Conservation (phyloP, 2,113 vertebrate species). For the Butastur rufipennis region DNA sequence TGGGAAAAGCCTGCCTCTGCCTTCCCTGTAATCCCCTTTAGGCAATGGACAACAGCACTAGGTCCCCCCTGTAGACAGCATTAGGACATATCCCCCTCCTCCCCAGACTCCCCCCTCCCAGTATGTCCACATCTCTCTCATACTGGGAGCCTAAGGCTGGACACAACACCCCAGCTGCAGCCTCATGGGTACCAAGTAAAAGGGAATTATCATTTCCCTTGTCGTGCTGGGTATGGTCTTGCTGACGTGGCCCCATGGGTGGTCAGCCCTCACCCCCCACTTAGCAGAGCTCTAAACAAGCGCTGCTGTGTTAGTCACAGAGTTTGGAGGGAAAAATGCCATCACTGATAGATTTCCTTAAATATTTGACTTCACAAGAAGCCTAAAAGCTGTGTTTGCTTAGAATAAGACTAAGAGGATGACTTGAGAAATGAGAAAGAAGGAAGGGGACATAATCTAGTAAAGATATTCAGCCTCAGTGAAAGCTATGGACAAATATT, state of each 20-base stretch:
- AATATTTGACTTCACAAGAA: not conserved
- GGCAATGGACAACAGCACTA: not conserved
- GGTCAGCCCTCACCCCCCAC: not conserved
- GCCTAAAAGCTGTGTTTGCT: not conserved
- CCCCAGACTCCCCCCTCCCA: not conserved
- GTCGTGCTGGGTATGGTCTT: accelerated
- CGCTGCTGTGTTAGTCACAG: not conserved
- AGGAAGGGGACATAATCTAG: not conserved
- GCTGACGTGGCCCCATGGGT: not conserved
- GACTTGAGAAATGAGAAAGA: not conserved
- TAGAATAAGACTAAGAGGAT: not conserved
- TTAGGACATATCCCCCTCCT: not conserved
- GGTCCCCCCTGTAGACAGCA: accelerated
- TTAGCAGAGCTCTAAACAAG: not conserved
- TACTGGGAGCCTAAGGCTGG: not conserved
- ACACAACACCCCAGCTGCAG: not conserved
- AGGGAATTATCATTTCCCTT: not conserved
- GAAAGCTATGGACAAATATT: not conserved
- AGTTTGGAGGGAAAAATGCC: not conserved
- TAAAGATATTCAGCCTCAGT: not conserved
- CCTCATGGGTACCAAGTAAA: not conserved
- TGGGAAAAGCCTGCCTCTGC: not conserved
- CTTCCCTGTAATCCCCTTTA: not conserved
- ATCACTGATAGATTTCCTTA: not conserved
- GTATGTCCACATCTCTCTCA: not conserved